Conservation (phyloP, 1,140 invertebrate species). For the Brachionus asplanchnoidis region DNA sequence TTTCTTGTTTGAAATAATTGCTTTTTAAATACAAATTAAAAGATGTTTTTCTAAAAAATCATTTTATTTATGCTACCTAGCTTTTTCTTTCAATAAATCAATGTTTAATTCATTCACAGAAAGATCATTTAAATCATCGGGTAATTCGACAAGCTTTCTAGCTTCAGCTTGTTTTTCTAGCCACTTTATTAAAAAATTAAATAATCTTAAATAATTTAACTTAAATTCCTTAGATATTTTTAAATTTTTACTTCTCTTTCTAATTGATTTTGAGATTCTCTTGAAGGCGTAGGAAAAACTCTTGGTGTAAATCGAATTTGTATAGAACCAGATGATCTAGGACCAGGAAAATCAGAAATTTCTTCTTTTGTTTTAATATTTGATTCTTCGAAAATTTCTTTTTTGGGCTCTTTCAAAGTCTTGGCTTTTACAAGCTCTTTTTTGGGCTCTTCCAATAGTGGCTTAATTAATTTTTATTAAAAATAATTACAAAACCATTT, state of each 20-base stretch:
- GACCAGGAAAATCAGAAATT: constrained; percentile 46
- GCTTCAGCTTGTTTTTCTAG: constrained; percentile 2
- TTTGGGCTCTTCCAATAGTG: neutral
- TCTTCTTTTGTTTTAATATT: constrained; percentile 2
- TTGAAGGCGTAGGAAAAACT: constrained; percentile 72
- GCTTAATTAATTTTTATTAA: neutral
- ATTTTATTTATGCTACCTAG: constrained; percentile 49
- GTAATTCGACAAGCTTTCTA: constrained; percentile 5
- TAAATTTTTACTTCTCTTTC: constrained; percentile 65
- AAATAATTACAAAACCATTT: neutral
- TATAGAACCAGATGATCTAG: constrained; percentile 46
- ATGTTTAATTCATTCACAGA: constrained; percentile 75
- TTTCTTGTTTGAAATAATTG: constrained; percentile 68
- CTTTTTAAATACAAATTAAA: constrained; percentile 51
- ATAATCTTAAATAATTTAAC: too few relatives aligned
- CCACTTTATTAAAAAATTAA: neutral
- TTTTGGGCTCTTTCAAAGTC: constrained; percentile 45
- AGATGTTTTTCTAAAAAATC: neutral
- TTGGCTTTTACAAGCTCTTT: constrained; percentile 19
- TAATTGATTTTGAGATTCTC: constrained; percentile 68
- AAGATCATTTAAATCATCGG: constrained; percentile 50
- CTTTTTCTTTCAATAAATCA: constrained; percentile 73
- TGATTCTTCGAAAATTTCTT: neutral
- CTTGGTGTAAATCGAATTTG: constrained; percentile 68
- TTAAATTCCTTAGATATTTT: neutral